Percentiles rank a stretch among this genome's conserved stretches.
These are phyloP conservation scores for Yponomeuta evonymella DNA, from an alignment of 2,888 invertebrate species.

Conservation along the genomic window DNA sequence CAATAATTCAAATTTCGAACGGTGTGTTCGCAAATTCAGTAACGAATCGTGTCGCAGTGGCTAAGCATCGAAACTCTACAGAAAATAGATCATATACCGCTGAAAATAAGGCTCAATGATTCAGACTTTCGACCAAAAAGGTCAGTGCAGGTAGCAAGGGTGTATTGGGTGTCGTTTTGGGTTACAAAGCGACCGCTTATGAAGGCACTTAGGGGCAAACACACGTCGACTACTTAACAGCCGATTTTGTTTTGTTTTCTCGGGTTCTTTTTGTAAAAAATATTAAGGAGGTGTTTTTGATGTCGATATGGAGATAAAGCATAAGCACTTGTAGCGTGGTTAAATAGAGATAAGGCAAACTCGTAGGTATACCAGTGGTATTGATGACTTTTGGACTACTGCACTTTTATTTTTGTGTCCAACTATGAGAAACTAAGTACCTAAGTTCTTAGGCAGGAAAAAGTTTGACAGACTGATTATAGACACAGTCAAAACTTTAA, in stretches of 20 bases:
- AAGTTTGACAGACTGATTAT: too few species aligned
- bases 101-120: conserved; percentile 3
- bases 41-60: conserved; percentile 54
- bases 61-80: conserved; percentile 19
- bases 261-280: neutral
- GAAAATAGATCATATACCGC: neutral
- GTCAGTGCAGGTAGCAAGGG: conserved; percentile 14
- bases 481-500: too few species aligned
- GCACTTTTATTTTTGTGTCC: too few species aligned
- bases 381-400: too few species aligned
- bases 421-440: too few species aligned
- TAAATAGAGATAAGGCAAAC: neutral
- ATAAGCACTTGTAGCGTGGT: neutral
- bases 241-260: conserved; percentile 5
- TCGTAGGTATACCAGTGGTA: too few species aligned
- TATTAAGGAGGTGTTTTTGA: neutral
- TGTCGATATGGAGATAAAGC: neutral
- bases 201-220: conserved; percentile 10
- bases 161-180: conserved; percentile 28
- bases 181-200: conserved; percentile 34
- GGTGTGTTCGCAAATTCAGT: conserved; percentile 55
- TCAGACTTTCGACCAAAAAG: neutral
- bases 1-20: conserved; percentile 62
- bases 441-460: too few species aligned
- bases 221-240: conserved; percentile 8